Evolutionary conservation across 2,888 invertebrate species (phyloP), one percentile per base, ranked within the genome.

Genomic region (Synergus itoensis): DNA sequence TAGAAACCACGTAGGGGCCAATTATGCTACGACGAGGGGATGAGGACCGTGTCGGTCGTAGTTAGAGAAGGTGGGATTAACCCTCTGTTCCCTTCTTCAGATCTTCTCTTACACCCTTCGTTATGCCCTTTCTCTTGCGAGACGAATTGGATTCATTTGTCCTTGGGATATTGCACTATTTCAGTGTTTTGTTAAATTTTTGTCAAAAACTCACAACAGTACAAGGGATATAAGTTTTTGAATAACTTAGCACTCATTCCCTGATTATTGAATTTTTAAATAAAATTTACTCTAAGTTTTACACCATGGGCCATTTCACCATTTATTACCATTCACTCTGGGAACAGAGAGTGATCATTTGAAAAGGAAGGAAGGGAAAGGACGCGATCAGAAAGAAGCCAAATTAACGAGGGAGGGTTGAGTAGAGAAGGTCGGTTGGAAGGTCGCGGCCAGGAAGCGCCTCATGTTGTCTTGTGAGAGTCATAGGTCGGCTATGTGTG

Each of bases 1-100:
- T 86, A 85, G 86, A 87, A 83, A 86, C 82, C 84, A 83, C 83
- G 83, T 82, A 73, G 87, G 88, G 87, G 88, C 89, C 90, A 91
- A 91, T 91, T 91, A 91, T 87, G 82, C 84, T 81, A 78, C 82
- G 79, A 83, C 78, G 78, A 85, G 81, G 82, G 48, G 84, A 82
- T 83, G 85, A 84, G 82, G 84, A 85, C 81, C 85, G 81, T 81
- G 83, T 84, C 84, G 86, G 84, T 86, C 86, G 82, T 85, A 84
- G 83, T 87, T 86, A 86, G 86, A 86, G 85, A 84, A 81, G 80
- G 82, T 80, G 81, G 87, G 86, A 88, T 89, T 88, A 89, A 89
- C 87, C 87, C 88, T 86, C 84, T 80, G 78, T 73, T 76, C 82
- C 82, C 81, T 81, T 82, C 82, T 85, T 82, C 48, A 21, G 21